phyloP scores from a whole-genome alignment of 2,888 invertebrate genomes.

The Phania funesta region DNA sequence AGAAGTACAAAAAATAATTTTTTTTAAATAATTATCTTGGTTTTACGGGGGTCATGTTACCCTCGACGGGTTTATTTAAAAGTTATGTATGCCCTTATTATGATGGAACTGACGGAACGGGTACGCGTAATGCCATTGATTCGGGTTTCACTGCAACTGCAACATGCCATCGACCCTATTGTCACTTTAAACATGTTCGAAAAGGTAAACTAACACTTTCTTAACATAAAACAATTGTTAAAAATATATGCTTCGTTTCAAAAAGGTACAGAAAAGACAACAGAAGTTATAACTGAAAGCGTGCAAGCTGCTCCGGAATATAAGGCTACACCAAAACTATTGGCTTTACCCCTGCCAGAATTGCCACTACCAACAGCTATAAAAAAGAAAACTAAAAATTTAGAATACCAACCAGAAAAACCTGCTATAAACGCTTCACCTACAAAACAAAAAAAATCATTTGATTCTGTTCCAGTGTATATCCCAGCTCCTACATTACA shows the following conservation, averaged over 20 bases:
- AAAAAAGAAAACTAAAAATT: conserved; percentile 73
- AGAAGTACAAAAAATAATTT: not conserved
- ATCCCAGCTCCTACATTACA: conserved; percentile 71
- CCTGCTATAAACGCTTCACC: conserved; percentile 77
- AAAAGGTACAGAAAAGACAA: conserved; percentile 72
- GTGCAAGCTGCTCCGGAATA: conserved; percentile 72
- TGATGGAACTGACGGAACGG: conserved; percentile 83
- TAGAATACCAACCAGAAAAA: conserved; percentile 80
- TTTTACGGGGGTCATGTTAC: conserved; percentile 85
- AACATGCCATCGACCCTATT: conserved; percentile 92
- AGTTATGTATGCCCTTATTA: conserved; percentile 92
- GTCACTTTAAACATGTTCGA: conserved; percentile 93
- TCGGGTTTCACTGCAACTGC: conserved; percentile 89
- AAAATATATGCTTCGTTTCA: not conserved
- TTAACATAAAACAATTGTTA: not conserved
- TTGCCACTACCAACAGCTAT: conserved; percentile 68
- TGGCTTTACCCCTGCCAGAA: conserved; percentile 74
- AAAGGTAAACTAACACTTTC: conserved; percentile 82
- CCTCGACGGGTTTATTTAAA: conserved; percentile 94
- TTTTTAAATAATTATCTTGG: conserved; percentile 29
- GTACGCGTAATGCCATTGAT: conserved; percentile 53
- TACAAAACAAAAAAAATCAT: conserved; percentile 50
- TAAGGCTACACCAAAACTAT: conserved; percentile 77
- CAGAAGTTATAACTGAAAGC: not conserved
- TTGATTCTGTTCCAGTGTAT: conserved; percentile 74